These are phyloP conservation scores for Marasmarcha lunaedactyla DNA, from an alignment of 2,888 invertebrate species.

Conservation along the genomic window DNA sequence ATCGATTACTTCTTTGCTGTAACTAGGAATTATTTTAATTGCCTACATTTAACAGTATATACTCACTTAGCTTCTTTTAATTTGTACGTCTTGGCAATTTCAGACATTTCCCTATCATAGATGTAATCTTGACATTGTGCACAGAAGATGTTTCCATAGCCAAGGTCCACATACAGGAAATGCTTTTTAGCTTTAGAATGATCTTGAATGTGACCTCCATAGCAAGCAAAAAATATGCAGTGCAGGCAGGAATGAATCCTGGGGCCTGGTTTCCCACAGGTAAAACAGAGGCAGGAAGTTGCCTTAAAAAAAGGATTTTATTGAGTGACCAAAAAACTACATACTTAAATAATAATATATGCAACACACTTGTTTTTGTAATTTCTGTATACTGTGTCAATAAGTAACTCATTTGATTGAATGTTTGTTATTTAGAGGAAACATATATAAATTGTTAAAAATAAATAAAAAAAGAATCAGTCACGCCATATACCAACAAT, in stretches of 20 bases:
- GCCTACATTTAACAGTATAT: background rate
- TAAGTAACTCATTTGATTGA: too few species aligned
- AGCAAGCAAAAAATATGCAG: conserved; percentile 95
- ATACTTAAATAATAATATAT: too few species aligned
- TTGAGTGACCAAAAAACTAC: background rate
- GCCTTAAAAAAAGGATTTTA: conserved; percentile 69
- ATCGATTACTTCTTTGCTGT: background rate
- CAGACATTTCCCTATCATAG: conserved; percentile 80
- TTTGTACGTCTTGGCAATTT: conserved; percentile 65
- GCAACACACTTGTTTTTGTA: too few species aligned
- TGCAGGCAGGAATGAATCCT: conserved; percentile 87
- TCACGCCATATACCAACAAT: conserved; percentile 9
- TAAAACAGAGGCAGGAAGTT: conserved; percentile 83
- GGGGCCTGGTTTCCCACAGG: conserved; percentile 83
- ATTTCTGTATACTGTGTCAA: too few species aligned
- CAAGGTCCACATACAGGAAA: conserved; percentile 86
- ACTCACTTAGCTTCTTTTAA: conserved; percentile 69
- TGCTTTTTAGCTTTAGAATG: conserved; percentile 88
- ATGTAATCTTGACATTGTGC: conserved; percentile 92
- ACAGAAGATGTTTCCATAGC: conserved; percentile 91
- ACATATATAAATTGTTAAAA: conserved; percentile 1
- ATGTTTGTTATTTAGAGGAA: too few species aligned
- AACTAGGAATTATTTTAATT: too few species aligned
- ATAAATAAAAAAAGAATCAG: conserved; percentile 13
- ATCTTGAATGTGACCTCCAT: conserved; percentile 86